Percentiles rank a stretch among this genome's conserved stretches.
Evolutionary conservation across 92 coral and sea anemone species (phyloP).

Genomic region (Virgularia gustaviana): DNA sequence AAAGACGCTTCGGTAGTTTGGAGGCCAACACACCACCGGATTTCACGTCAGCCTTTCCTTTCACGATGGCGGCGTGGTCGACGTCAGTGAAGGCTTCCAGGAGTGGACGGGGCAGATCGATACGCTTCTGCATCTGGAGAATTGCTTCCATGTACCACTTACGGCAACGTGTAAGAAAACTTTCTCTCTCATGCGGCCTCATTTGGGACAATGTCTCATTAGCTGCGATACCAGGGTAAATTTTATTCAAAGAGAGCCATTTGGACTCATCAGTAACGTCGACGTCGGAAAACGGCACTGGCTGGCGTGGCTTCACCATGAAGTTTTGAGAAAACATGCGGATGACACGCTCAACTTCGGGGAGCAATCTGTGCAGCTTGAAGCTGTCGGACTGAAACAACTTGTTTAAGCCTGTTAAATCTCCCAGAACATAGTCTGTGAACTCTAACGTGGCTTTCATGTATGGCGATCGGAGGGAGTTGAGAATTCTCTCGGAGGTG

Average conservation of each 20-base stretch:
- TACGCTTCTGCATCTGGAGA: neutral
- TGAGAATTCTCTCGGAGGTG: conserved; percentile 11
- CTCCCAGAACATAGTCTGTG: conserved; percentile 5
- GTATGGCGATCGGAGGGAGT: conserved; percentile 12
- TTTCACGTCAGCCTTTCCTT: neutral
- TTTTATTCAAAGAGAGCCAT: conserved; percentile 17
- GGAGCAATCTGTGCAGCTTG: conserved; percentile 16
- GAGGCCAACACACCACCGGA: too few relatives aligned
- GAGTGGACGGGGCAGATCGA: neutral
- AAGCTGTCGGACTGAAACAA: conserved; percentile 12
- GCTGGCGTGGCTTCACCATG: conserved; percentile 6
- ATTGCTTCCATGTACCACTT: conserved; percentile 19
- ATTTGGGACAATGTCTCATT: neutral
- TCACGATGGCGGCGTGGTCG: neutral
- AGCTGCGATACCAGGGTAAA: conserved; percentile 14
- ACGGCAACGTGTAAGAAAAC: conserved; percentile 13
- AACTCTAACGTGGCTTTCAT: conserved; percentile 30
- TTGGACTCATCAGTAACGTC: conserved; percentile 21
- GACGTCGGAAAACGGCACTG: neutral
- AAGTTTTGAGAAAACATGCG: conserved; percentile 10
- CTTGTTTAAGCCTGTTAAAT: neutral
- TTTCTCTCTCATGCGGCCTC: conserved; percentile 24
- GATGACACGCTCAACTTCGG: conserved; percentile 20
- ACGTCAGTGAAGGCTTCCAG: neutral
- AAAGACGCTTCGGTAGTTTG: too few relatives aligned